Percentiles rank a stretch among this genome's conserved stretches.
These are phyloP conservation scores for Pteronura brasiliensis DNA, from an alignment of 2,113 vertebrate genomes.

Conservation along the genomic window DNA sequence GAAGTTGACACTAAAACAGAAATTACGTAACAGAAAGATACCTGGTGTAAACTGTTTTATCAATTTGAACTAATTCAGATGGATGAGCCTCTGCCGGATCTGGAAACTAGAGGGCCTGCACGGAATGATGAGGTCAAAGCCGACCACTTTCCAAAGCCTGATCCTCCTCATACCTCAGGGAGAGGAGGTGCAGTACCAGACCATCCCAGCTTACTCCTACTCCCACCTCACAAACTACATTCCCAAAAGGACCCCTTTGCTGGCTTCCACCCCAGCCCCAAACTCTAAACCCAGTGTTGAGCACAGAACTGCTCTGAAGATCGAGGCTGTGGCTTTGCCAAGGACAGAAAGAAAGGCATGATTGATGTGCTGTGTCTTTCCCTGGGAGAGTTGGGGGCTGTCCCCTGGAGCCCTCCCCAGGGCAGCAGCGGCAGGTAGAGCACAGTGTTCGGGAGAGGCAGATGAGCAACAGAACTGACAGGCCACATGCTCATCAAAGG, in stretches of 20 bases:
- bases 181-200: background rate
- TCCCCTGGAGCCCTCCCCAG: background rate
- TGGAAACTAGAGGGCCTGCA: background rate
- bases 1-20: background rate
- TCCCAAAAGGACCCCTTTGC: background rate
- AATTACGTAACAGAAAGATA: background rate
- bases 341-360: background rate
- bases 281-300: background rate
- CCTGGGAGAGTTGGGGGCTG: background rate
- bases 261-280: accelerated
- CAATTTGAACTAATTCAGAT: background rate
- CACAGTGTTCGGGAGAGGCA: background rate
- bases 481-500: background rate
- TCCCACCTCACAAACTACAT: background rate
- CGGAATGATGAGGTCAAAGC: background rate
- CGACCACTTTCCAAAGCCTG: background rate
- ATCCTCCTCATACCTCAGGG: background rate
- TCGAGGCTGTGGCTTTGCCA: background rate
- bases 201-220: background rate
- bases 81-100: background rate
- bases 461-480: background rate
- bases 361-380: background rate
- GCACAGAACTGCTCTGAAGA: background rate
- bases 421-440: background rate
- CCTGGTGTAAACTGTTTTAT: background rate